These are phyloP conservation scores for Pristionchus mayeri DNA, from an alignment of 2,888 invertebrate species.

Conservation along the genomic window DNA sequence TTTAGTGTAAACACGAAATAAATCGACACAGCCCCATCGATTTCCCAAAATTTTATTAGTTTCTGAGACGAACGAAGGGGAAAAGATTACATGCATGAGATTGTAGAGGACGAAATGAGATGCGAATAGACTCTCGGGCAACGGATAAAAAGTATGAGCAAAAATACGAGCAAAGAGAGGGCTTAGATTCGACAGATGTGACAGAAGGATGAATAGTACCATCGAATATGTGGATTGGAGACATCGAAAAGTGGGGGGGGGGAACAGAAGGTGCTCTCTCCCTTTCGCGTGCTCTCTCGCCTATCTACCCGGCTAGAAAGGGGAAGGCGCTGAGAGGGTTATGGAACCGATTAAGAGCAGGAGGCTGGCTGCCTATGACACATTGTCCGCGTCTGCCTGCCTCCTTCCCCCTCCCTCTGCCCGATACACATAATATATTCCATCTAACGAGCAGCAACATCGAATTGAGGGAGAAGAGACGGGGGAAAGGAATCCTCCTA, in stretches of 20 bases:
- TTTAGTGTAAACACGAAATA: slow-evolving; percentile 31
- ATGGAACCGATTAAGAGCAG: slow-evolving; percentile 40
- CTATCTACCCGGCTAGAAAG: neutral
- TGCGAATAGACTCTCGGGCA: slow-evolving; percentile 7
- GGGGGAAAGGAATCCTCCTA: neutral
- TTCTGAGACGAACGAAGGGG: neutral
- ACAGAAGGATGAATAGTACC: slow-evolving; percentile 25
- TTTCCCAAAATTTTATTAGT: too few species aligned
- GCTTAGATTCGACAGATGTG: slow-evolving; percentile 12
- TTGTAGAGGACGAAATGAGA: neutral
- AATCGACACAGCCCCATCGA: slow-evolving; percentile 3
- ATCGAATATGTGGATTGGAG: slow-evolving; percentile 21
- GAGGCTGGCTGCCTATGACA: slow-evolving; percentile 27
- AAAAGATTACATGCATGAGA: too few species aligned
- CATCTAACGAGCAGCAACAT: slow-evolving; percentile 37
- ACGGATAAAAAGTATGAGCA: neutral
- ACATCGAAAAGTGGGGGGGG: slow-evolving; percentile 32
- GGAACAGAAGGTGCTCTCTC: slow-evolving; percentile 38
- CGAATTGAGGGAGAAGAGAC: slow-evolving; percentile 16
- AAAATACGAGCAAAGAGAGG: neutral
- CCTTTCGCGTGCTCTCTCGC: neutral
- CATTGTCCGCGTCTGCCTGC: too few species aligned
- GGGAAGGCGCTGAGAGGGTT: neutral
- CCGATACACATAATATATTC: slow-evolving; percentile 39
- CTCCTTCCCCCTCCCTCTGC: neutral